These are phyloP conservation scores for Phycodurus eques DNA, from an alignment of 2,113 vertebrate species.

Conservation along the genomic window DNA sequence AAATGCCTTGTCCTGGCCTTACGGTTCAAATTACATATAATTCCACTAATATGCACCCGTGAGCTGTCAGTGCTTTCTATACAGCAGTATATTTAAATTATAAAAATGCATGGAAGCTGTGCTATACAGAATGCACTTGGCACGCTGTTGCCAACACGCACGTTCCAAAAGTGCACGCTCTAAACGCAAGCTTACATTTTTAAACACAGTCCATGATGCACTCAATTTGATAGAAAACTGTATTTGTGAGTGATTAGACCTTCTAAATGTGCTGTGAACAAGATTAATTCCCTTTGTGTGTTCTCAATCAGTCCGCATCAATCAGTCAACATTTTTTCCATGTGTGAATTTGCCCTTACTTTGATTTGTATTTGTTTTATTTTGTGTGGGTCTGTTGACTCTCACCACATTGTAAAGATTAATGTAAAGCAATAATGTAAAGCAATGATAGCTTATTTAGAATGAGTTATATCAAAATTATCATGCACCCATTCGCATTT, in stretches of 20 bases:
- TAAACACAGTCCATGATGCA: conserved; percentile 3
- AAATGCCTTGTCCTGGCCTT: conserved; percentile 6
- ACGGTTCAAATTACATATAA: conserved; percentile 42
- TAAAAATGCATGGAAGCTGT: conserved; percentile 12
- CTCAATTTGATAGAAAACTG: conserved; percentile 5
- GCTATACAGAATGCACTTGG: neutral
- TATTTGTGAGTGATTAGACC: conserved; percentile 4
- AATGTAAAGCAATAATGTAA: neutral
- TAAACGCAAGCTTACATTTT: neutral
- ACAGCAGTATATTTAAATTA: neutral
- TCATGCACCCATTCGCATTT: no score
- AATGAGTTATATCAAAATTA: neutral
- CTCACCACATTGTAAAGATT: neutral
- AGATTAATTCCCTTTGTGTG: conserved; percentile 28
- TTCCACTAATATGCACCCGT: conserved; percentile 39
- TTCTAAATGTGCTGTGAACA: conserved; percentile 24
- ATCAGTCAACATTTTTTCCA: neutral
- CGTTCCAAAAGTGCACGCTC: conserved; percentile 11
- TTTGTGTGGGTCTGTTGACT: neutral
- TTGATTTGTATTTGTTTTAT: conserved; percentile 24
- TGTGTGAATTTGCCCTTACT: conserved; percentile 2
- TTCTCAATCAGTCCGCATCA: neutral
- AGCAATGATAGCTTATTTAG: neutral
- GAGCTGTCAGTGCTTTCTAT: conserved; percentile 20
- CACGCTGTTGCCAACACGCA: neutral